Conservation (phyloP, 2,888 invertebrate genomes). For the Drosophila kanekoi region DNA sequence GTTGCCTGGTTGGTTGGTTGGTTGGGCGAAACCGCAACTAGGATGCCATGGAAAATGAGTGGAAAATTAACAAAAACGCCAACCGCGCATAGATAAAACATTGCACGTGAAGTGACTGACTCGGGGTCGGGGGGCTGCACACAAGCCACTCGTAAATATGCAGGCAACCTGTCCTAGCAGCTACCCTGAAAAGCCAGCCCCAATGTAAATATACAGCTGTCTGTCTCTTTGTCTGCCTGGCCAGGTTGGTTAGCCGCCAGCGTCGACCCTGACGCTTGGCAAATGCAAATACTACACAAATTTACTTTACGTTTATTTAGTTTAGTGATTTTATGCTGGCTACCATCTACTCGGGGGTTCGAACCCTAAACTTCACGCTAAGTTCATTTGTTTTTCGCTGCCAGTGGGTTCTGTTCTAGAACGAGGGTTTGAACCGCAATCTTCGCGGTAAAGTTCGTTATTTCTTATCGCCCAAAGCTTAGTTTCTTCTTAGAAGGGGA, state of each 20-base stretch:
- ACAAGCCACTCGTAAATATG: constrained; percentile 29
- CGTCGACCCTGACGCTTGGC: constrained; percentile 59
- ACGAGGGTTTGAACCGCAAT: no score
- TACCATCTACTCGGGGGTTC: no score
- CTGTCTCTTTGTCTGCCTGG: constrained; percentile 7
- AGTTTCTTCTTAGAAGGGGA: no score
- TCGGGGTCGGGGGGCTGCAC: constrained; percentile 13
- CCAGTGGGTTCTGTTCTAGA: no score
- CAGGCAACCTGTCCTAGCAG: constrained; percentile 5
- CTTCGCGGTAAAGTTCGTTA: no score
- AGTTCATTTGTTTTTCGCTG: no score
- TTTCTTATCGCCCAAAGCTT: no score
- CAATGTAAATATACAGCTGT: constrained; percentile 49
- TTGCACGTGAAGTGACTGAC: constrained; percentile 54
- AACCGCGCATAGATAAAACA: constrained; percentile 59
- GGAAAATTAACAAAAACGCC: constrained; percentile 74
- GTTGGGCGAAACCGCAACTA: constrained; percentile 20
- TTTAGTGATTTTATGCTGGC: constrained; percentile 3
- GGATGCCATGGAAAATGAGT: constrained; percentile 68
- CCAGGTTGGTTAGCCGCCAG: constrained; percentile 35
- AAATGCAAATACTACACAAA: constrained; percentile 72
- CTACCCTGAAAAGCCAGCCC: neutral
- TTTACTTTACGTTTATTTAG: constrained; percentile 14
- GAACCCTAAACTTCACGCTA: no score
- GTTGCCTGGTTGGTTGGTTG: neutral